Evolutionary conservation across 2,113 vertebrate species (phyloP), one percentile per base, ranked within the genome.

Genomic region (Polypterus bichir): DNA sequence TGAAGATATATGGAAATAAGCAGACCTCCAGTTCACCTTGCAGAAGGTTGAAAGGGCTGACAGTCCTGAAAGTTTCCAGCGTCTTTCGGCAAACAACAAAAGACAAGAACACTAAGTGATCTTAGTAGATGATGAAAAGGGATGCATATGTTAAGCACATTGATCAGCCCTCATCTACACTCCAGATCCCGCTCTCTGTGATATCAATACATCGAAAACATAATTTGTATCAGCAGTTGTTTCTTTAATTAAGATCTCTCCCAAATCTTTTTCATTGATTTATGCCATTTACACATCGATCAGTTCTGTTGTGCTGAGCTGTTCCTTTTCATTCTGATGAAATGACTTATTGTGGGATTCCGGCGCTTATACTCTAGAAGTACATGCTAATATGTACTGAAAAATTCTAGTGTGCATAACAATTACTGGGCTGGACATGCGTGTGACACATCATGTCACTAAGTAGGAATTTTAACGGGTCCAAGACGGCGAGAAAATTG

Each of bases 171-270:
- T 80, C 78, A 64, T 66, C 76, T 68, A 70, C 55, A 60, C 72
- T 84, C 75, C 80, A 75, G 73, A 66, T 71, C 68, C 59, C 80
- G 77, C 78, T 78, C 81, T 73, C 61, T 54, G 27, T 65, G 49
- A 66, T 80, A 77, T 91, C 86, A 83, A 87, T 90, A 88, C 81
- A 90, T 88, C 78, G 81, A 84, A 91, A 94, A 90, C 80, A 80
- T 86, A 84, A 91, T 92, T 95, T 94, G 91, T 93, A 91, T 91
- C 86, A 92, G 88, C 85, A 83, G 86, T 86, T 89, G 88, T 92
- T 92, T 90, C 88, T 92, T 91, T 93, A 94, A 95, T 94, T 92
- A 92, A 93, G 90, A 92, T 89, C 83, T 87, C 79, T 80, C 76
- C 75, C 76, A 86, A 87, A 88, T 89, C 91, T 87, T 88, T 88